Evolutionary conservation across 2,888 invertebrate genomes (phyloP), one percentile per base, ranked within the genome.

Genomic region (Caenorhabditis panamensis): DNA sequence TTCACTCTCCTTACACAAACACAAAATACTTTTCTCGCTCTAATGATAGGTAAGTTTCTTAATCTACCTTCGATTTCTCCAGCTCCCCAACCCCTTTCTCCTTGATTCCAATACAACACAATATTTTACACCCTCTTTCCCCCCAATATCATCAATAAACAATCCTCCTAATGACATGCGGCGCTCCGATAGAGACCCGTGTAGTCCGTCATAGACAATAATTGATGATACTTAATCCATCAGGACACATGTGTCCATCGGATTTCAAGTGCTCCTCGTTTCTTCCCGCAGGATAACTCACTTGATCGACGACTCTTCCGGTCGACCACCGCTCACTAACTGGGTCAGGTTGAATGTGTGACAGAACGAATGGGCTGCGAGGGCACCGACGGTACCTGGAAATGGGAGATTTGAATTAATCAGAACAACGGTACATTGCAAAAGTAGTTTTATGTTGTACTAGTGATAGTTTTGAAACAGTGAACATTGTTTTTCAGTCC

Each of bases 251-350:
- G 56, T 77, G 62, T 58, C 63, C 67, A 58, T 62, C 54, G 68
- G 68, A 62, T 67, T 68, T 76, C 62, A 67, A 75, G 61, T 67
- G 26, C 24, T 44, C 47, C 22, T n/a, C n/a, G n/a, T n/a, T n/a
- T n/a, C n/a, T 44, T 24, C 58, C 47, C 31, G n/a, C 44, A 20
- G 37, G 6, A 8, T 51, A 68, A 82, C 82, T 82, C 41, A 87
- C 88, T 79, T 82, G 64, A 88, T 83, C 18, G 84, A 73, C 31
- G 87, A 84, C 54, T 88, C 88, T 67, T 84, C 82, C 44, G 88
- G 87, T n/a, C 84, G 78, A 11, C 88, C 87, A 56, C 85, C 86
- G 47, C 80, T 78, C 20, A 86, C 79, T 20, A 88, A 79, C 53
- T 87, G 83, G 13, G 85, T 84, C 37, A 87, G 77, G 63, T 88